Base-by-base conservation (phyloP, 1,140 invertebrate genomes). In the Pseudomyrmex concolor region DNA sequence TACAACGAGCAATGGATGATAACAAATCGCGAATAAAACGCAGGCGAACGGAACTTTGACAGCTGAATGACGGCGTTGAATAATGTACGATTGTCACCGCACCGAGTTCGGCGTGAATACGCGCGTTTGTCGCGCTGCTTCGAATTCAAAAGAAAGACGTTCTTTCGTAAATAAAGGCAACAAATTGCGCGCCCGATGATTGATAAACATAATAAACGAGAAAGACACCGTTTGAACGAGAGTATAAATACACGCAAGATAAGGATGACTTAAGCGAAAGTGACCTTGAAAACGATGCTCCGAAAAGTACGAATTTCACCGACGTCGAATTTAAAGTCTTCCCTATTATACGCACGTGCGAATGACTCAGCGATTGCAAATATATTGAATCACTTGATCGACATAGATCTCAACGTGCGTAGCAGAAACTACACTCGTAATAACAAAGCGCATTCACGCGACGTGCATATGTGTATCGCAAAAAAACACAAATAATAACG, bases 201-300 rank as follows among this genome's bases (percentile, higher is more conserved):
- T 7, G 17, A 8, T 4, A 43, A 55, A 22, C 17, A 43, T 2
- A 4, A 57, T 12, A 73, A 48, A n/a, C 34, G 13, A 50, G 2
- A 9, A 12, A 50, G 60, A 17, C 15, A 15, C 17, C 34, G 34
- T 34, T 34, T 34, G 5, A 34, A 43, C 2, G 17, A 5, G 22
- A 2, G 25, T 10, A 34, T 12, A 17, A 25, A 62, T 34, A 0
- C 34, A 34, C 34, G 5, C 34, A 7, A 34, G 7, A 0, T 5
- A 7, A 34, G 5, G 7, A 34, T 34, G 34, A 34, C 34, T 34
- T 5, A 7, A 34, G 34, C 34, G 34, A 34, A 34, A 34, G 34
- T 34, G 22, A 66, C 48, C 73, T 76, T 76, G 73, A 76, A 71
- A 76, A 66, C 15, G 17, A 19, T n/a, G 5, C 13, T 12, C 15